phyloP scores from a whole-genome alignment of 1,140 invertebrate species.

The Drosophila funebris region DNA sequence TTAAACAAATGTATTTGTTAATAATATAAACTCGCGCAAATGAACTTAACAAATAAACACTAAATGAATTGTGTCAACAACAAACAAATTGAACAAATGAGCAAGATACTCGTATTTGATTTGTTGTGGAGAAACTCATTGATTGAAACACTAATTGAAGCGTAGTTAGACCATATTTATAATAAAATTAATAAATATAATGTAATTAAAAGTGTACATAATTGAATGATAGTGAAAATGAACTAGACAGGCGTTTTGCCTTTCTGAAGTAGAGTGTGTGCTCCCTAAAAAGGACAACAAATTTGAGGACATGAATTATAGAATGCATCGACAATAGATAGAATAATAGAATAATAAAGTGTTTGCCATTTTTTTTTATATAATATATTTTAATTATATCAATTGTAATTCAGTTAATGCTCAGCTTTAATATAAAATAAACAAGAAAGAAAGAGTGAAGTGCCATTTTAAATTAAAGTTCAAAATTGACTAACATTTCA shows the following conservation, averaged over 20 bases:
- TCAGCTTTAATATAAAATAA: too few species aligned
- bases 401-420: too few species aligned
- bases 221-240: not conserved
- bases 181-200: not conserved
- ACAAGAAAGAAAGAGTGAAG: too few species aligned
- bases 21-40: not conserved
- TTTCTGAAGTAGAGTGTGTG: too few species aligned
- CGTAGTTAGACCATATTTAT: not conserved
- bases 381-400: too few species aligned
- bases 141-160: not conserved
- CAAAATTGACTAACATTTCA: too few species aligned
- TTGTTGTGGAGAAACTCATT: conserved; percentile 4
- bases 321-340: too few species aligned
- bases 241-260: not conserved
- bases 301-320: too few species aligned
- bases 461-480: too few species aligned
- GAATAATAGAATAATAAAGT: too few species aligned
- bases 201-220: not conserved
- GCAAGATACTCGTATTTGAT: not conserved
- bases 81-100: conserved; percentile 7
- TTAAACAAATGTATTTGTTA: not conserved
- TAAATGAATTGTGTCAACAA: conserved; percentile 9
- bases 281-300: too few species aligned
- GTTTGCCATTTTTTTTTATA: too few species aligned
- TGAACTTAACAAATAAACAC: conserved; percentile 3